phyloP scores from a whole-genome alignment of 1,140 invertebrate species.

The Platyscapa corneri region DNA sequence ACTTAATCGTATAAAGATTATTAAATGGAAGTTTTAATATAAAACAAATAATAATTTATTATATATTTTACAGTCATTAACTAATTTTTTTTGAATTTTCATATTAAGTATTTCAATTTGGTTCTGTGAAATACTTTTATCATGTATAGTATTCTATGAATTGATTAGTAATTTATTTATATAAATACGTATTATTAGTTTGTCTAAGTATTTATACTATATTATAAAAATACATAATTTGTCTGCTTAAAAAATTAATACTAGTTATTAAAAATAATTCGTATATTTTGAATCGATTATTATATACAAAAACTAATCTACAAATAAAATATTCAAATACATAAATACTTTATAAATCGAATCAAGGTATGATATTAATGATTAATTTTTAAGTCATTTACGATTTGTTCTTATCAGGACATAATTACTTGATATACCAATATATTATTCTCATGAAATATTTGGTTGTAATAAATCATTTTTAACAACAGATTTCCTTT shows the following conservation, averaged over 20 bases:
- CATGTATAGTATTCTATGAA: not conserved
- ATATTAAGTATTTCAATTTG: not conserved
- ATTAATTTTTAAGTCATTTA: not conserved
- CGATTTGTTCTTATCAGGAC: not conserved
- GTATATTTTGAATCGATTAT: too few species aligned
- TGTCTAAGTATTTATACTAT: not conserved
- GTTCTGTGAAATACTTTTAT: not conserved
- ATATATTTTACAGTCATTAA: too few species aligned
- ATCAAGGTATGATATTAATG: too few species aligned
- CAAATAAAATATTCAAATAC: too few species aligned
- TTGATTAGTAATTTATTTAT: not conserved
- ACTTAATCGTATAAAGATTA: not conserved
- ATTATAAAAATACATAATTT: not conserved
- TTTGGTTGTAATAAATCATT: not conserved
- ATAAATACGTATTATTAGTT: slow-evolving; percentile 1
- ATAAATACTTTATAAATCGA: too few species aligned
- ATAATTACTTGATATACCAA: not conserved
- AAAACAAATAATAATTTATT: not conserved
- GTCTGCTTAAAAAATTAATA: not conserved
- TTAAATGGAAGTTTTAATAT: not conserved
- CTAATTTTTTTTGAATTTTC: not conserved
- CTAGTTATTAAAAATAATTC: too few species aligned
- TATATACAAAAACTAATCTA: too few species aligned
- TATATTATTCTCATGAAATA: not conserved
- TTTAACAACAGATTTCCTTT: not conserved